Percentiles rank a stretch among this genome's conserved stretches.
phyloP scores from a whole-genome alignment of 1,140 invertebrate species.

The Cyclargus thomasi region DNA sequence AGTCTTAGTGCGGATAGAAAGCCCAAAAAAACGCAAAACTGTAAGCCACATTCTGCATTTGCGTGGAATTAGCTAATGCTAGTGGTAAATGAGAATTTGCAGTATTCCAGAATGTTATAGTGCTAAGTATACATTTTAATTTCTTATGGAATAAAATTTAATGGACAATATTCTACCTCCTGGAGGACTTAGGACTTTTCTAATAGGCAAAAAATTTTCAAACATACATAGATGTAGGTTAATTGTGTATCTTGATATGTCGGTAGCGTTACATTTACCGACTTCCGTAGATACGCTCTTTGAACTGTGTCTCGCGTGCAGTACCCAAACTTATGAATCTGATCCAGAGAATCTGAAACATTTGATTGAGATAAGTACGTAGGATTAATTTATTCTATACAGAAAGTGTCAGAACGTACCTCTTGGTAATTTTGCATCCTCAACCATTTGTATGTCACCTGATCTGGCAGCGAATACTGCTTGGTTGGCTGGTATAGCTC shows the following conservation, averaged over 20 bases:
- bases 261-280: constrained; percentile 31
- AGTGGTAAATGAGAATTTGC: too few species aligned
- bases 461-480: constrained; percentile 35
- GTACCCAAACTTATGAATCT: constrained; percentile 48
- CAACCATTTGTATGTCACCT: not conserved
- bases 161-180: too few species aligned
- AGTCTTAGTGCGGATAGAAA: too few species aligned
- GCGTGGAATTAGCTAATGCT: too few species aligned
- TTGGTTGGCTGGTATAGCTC: constrained; percentile 45
- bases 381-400: constrained; percentile 8
- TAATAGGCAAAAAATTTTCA: not conserved
- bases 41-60: too few species aligned
- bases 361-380: not conserved
- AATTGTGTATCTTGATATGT: constrained; percentile 25
- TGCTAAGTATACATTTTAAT: too few species aligned
- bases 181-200: too few species aligned
- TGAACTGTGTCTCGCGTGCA: constrained; percentile 31
- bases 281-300: constrained; percentile 27
- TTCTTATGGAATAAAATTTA: too few species aligned
- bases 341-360: constrained; percentile 37
- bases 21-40: too few species aligned
- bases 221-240: constrained; percentile 43
- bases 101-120: too few species aligned
- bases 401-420: constrained; percentile 25
- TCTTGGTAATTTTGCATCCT: constrained; percentile 35